Evolutionary conservation across 2,113 vertebrate genomes (phyloP).

Genomic region (Sebastes schlegelii): DNA sequence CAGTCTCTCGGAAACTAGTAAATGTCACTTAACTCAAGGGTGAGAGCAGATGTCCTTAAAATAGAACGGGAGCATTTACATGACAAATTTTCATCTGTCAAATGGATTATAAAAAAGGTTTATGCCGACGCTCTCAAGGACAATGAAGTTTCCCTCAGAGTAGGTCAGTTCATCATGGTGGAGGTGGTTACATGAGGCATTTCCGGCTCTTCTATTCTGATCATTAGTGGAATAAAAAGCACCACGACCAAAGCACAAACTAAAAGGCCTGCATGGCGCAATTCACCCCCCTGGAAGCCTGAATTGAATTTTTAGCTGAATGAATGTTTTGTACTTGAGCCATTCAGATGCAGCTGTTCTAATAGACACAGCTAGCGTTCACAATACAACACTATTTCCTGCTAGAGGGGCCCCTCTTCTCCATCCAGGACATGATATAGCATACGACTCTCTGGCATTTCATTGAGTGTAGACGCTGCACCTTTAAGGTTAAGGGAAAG

Average conservation of each 20-base stretch:
- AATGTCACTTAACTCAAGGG: constrained; percentile 53
- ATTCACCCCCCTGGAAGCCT: constrained; percentile 8
- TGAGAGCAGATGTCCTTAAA: constrained; percentile 39
- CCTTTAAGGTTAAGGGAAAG: constrained; percentile 25
- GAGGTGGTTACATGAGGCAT: not conserved
- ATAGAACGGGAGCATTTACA: constrained; percentile 35
- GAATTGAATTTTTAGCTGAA: constrained; percentile 35
- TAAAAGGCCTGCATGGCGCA: constrained; percentile 13
- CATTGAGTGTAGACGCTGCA: not conserved
- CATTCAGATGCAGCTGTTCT: constrained; percentile 47
- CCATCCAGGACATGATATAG: constrained; percentile 1
- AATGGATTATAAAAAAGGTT: constrained; percentile 38
- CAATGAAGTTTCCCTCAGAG: constrained; percentile 33
- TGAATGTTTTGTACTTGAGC: constrained; percentile 49
- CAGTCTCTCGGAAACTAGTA: constrained; percentile 42
- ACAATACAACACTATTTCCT: constrained; percentile 32
- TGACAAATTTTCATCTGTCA: constrained; percentile 44
- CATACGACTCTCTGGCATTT: constrained; percentile 9
- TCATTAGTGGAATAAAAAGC: constrained; percentile 24
- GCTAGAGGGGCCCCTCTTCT: constrained; percentile 11
- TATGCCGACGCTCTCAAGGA: constrained; percentile 37
- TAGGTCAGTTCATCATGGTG: not conserved
- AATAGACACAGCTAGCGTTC: constrained; percentile 28
- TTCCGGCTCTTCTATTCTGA: constrained; percentile 12
- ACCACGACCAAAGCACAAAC: constrained; percentile 15